Conservation (phyloP, 2,797 vertebrate genomes). For the Enteromius thamalakanensis region DNA sequence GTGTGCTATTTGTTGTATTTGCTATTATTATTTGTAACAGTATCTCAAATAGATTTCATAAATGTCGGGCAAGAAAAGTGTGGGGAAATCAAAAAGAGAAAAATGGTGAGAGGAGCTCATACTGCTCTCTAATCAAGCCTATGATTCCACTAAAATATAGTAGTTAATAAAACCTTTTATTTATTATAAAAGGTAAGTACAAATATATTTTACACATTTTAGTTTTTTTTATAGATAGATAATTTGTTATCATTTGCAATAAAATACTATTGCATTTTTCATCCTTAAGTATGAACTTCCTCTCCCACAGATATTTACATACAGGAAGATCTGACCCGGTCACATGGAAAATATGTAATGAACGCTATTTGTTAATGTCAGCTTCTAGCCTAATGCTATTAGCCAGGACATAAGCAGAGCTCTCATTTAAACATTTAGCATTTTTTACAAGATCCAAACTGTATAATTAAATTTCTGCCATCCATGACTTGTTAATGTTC, state of each 20-base stretch:
- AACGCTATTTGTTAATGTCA: conserved; percentile 82
- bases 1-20: conserved; percentile 29
- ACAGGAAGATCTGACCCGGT: conserved; percentile 66
- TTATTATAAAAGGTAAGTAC: background rate
- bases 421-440: conserved; percentile 58
- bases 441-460: conserved; percentile 67
- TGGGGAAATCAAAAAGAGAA: background rate
- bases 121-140: background rate
- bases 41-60: background rate
- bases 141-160: background rate
- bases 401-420: conserved; percentile 60
- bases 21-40: conserved; percentile 24
- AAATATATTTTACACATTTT: background rate
- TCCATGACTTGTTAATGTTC: conserved; percentile 76
- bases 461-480: conserved; percentile 82
- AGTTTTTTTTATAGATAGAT: background rate
- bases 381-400: conserved; percentile 61
- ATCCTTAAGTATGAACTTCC: conserved; percentile 59
- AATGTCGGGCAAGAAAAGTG: conserved; percentile 7
- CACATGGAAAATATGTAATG: conserved; percentile 81
- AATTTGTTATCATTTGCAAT: conserved; percentile 54
- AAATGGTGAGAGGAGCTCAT: background rate
- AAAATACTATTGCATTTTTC: conserved; percentile 56
- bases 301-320: conserved; percentile 64
- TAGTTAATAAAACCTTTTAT: background rate